Evolutionary conservation across 1,140 invertebrate genomes (phyloP).

Genomic region (Paracyclopina nana): DNA sequence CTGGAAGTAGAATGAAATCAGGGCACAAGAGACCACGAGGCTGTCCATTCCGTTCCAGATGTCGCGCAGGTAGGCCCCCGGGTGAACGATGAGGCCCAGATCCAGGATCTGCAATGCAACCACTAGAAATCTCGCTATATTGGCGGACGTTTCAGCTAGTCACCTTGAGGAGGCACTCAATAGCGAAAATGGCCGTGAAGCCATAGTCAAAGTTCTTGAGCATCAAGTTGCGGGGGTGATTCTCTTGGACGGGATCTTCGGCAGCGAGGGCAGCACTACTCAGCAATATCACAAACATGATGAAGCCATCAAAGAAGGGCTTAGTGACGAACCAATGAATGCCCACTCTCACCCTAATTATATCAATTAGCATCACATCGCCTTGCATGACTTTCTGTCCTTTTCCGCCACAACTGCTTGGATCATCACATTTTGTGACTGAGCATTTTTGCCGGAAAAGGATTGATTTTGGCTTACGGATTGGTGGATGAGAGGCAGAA

Average conservation of each 20-base stretch:
- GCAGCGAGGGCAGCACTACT: slow-evolving; percentile 41
- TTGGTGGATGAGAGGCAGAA: slow-evolving; percentile 38
- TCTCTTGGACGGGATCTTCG: slow-evolving; percentile 38
- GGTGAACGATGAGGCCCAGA: slow-evolving; percentile 83
- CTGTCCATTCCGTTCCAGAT: slow-evolving; percentile 92
- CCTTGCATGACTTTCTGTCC: no score
- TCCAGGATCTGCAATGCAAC: slow-evolving; percentile 57
- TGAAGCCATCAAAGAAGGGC: slow-evolving; percentile 37
- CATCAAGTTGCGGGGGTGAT: slow-evolving; percentile 29
- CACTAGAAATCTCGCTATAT: no score
- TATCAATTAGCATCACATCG: no score
- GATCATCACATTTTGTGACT: no score
- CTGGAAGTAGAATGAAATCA: slow-evolving; percentile 40
- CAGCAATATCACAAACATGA: slow-evolving; percentile 36
- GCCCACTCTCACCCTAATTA: slow-evolving; percentile 23
- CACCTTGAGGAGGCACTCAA: slow-evolving; percentile 41
- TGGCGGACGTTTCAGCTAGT: slow-evolving; percentile 22
- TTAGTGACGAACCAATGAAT: slow-evolving; percentile 32
- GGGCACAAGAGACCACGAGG: slow-evolving; percentile 88
- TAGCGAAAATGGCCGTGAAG: slow-evolving; percentile 41
- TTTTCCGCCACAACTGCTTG: no score
- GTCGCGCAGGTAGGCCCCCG: slow-evolving; percentile 73
- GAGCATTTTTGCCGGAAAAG: neutral
- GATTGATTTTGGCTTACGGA: slow-evolving; percentile 26
- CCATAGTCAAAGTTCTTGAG: slow-evolving; percentile 40